phyloP scores from a whole-genome alignment of 2,797 vertebrate species.

The Chrosomus eos region DNA sequence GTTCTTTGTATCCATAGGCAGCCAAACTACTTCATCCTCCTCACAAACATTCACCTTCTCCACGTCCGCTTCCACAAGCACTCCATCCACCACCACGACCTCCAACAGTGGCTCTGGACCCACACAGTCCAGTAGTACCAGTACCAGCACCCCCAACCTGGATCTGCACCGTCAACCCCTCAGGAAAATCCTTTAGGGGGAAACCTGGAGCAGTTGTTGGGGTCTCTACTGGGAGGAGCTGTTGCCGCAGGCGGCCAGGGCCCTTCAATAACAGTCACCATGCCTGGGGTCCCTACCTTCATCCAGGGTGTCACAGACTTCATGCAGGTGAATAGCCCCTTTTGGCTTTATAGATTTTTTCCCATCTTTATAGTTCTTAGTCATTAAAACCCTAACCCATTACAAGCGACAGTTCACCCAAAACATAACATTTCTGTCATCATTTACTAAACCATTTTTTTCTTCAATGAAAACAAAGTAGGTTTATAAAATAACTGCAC shows the following conservation, averaged over 20 bases:
- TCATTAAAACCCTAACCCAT: neutral
- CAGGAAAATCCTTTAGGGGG: slow-evolving; percentile 70
- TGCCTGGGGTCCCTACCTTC: slow-evolving; percentile 87
- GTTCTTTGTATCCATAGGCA: slow-evolving; percentile 58
- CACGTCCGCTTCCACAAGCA: slow-evolving; percentile 63
- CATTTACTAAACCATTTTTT: neutral
- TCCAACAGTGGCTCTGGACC: slow-evolving; percentile 72
- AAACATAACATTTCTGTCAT: neutral
- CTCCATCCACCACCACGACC: slow-evolving; percentile 20
- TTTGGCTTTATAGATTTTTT: neutral
- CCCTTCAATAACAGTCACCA: slow-evolving; percentile 85
- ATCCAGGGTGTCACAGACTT: slow-evolving; percentile 90
- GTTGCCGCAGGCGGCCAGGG: slow-evolving; percentile 68
- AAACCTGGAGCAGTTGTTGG: slow-evolving; percentile 84
- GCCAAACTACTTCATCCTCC: slow-evolving; percentile 67
- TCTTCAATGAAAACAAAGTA: neutral
- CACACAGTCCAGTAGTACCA: slow-evolving; percentile 64
- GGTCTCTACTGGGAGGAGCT: slow-evolving; percentile 81
- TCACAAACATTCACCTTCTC: slow-evolving; percentile 71
- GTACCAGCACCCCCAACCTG: slow-evolving; percentile 59
- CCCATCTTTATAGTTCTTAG: neutral
- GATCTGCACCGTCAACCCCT: slow-evolving; percentile 63
- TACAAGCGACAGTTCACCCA: neutral
- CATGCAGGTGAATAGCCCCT: slow-evolving; percentile 79
- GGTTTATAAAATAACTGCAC: neutral